These are phyloP conservation scores for Ploceus nigricollis DNA, from an alignment of 2,113 vertebrate genomes.

Conservation along the genomic window DNA sequence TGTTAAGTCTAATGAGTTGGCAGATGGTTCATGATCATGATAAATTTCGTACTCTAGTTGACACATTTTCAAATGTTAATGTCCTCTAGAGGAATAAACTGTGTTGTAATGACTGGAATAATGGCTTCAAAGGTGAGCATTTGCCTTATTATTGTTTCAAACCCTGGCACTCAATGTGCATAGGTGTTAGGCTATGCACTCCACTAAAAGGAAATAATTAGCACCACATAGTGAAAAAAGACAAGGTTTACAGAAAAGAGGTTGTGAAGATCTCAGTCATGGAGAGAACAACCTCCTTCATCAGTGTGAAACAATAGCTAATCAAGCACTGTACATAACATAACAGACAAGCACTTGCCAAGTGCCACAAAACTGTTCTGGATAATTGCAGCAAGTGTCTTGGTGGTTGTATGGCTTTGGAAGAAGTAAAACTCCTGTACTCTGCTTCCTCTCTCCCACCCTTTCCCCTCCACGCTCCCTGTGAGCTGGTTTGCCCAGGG, in stretches of 20 bases:
- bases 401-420: not conserved
- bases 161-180: slow-evolving; percentile 54
- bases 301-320: slow-evolving; percentile 61
- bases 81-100: slow-evolving; percentile 71
- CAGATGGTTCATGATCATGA: slow-evolving; percentile 68
- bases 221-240: slow-evolving; percentile 21
- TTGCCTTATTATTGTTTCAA: slow-evolving; percentile 68
- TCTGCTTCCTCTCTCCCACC: not conserved
- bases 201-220: slow-evolving; percentile 69
- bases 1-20: slow-evolving; percentile 68
- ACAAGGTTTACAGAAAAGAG: slow-evolving; percentile 47
- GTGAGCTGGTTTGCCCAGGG: not conserved
- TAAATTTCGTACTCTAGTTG: slow-evolving; percentile 68
- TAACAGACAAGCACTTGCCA: not conserved
- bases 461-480: not conserved
- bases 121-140: slow-evolving; percentile 72
- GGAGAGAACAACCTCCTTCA: slow-evolving; percentile 47
- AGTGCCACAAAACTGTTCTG: not conserved
- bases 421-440: not conserved
- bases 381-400: slow-evolving; percentile 19
- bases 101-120: slow-evolving; percentile 74
- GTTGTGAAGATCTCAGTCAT: slow-evolving; percentile 52
- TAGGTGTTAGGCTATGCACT: slow-evolving; percentile 67
- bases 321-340: slow-evolving; percentile 50
- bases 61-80: slow-evolving; percentile 79